These are phyloP conservation scores for Suricata suricatta DNA, from an alignment of 2,113 vertebrate species.

Conservation along the genomic window DNA sequence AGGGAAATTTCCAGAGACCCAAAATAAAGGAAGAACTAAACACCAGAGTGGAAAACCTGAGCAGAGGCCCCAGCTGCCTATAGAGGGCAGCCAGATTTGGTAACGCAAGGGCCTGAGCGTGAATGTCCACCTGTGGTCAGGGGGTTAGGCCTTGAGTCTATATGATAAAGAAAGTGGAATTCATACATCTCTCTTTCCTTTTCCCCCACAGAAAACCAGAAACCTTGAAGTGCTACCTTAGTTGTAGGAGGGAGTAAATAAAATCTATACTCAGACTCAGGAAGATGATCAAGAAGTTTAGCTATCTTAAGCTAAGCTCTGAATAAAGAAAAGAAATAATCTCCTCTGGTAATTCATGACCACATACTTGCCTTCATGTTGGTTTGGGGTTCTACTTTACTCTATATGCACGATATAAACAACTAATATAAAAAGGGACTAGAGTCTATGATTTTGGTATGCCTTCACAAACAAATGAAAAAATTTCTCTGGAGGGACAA, in stretches of 20 bases:
- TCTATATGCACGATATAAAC: not conserved
- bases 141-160: not conserved
- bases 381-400: not conserved
- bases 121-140: not conserved
- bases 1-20: conserved; percentile 24
- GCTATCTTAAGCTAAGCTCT: not conserved
- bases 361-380: not conserved
- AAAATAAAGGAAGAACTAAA: conserved; percentile 15
- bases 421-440: not conserved
- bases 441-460: not conserved
- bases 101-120: not conserved
- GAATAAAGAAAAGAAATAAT: not conserved
- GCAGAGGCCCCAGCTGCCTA: not conserved
- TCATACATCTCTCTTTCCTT: not conserved
- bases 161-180: not conserved
- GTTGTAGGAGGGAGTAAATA: not conserved
- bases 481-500: not conserved
- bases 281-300: not conserved
- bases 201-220: not conserved
- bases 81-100: not conserved
- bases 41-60: not conserved
- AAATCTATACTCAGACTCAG: not conserved
- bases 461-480: conserved; percentile 14
- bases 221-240: not conserved
- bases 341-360: not conserved